phyloP scores from a whole-genome alignment of 2,888 invertebrate genomes.

The Bibio marci region DNA sequence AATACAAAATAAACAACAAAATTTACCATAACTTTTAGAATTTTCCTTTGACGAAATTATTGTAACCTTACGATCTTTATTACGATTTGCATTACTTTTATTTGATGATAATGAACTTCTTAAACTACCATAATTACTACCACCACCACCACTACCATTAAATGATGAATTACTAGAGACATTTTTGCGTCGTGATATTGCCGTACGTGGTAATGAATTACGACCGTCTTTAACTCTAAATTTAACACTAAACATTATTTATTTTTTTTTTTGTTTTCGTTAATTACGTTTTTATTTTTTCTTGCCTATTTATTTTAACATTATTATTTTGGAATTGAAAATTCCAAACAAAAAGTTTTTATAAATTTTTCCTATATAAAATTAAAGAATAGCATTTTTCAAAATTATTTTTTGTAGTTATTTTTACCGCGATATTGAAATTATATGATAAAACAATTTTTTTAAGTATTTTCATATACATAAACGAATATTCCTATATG shows the following conservation, averaged over 20 bases:
- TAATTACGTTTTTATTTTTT: too few relatives aligned
- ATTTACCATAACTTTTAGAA: slow-evolving; percentile 8
- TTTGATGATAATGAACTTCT: slow-evolving; percentile 25
- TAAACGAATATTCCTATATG: too few relatives aligned
- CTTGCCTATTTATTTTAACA: too few relatives aligned
- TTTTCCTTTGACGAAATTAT: slow-evolving; percentile 24
- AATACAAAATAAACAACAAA: too few relatives aligned
- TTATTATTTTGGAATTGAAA: too few relatives aligned
- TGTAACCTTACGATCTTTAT: slow-evolving; percentile 27
- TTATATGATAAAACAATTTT: too few relatives aligned
- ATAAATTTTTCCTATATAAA: too few relatives aligned
- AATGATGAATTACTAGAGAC: background rate
- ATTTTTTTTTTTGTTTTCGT: slow-evolving; percentile 1
- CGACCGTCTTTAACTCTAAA: slow-evolving; percentile 30
- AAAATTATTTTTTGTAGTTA: too few relatives aligned
- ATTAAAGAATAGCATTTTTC: too few relatives aligned
- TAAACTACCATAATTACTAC: slow-evolving; percentile 22
- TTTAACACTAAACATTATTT: slow-evolving; percentile 28
- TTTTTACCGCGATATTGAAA: too few relatives aligned
- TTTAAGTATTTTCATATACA: too few relatives aligned
- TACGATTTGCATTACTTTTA: slow-evolving; percentile 22
- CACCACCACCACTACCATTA: slow-evolving; percentile 10
- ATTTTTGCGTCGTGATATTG: slow-evolving; percentile 7
- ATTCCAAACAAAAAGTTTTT: too few relatives aligned
- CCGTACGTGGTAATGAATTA: slow-evolving; percentile 21